Evolutionary conservation across 2,797 vertebrate species (phyloP), one percentile per base, ranked within the genome.

Genomic region (Acanthurus tractus): DNA sequence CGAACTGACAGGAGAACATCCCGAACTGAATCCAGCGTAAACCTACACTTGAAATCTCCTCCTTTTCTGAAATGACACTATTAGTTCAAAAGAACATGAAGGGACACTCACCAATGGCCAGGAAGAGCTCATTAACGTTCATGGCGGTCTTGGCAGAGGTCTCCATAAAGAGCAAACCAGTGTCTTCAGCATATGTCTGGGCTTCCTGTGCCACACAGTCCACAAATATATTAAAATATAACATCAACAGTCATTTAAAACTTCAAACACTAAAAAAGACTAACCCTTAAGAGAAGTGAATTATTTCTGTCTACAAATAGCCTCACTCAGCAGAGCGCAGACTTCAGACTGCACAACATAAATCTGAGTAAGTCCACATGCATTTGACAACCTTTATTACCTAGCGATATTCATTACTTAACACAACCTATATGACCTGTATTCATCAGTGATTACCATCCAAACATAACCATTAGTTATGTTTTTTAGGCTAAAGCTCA

Each of bases 71-170:
- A 46, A 40, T 20, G 49, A 53, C 58, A 15, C 1, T 4, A 0
- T 17, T 54, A 3, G 22, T 8, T 59, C 1, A 40, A 6, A 40
- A 53, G 2, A 10, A 8, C 66, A 72, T 4, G 13, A 48, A 8
- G 3, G 1, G 15, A 52, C 79, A 74, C 94, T 91, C 88, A 96
- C 96, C 96, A 49, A 97, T 97, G 68, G 96, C 96, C 86, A 97
- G 87, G 88, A 97, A 97, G 74, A 97, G 92, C 81, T 97, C 96
- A 2, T 96, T 96, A 78, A 97, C 96, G 56, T 97, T 97, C 95
- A 97, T 96, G 75, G 96, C 96, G 0, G 96, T 97, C 86, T 97
- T 97, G 42, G 96, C 96, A 44, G 96, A 97, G 0, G 96, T 97
- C 87, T 97, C 96, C 96, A 96, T 97, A 63, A 97, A 97, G 74